Percentiles rank a stretch among this genome's conserved stretches.
phyloP scores from a whole-genome alignment of 2,113 vertebrate genomes.

The Anarrhichthys ocellatus region DNA sequence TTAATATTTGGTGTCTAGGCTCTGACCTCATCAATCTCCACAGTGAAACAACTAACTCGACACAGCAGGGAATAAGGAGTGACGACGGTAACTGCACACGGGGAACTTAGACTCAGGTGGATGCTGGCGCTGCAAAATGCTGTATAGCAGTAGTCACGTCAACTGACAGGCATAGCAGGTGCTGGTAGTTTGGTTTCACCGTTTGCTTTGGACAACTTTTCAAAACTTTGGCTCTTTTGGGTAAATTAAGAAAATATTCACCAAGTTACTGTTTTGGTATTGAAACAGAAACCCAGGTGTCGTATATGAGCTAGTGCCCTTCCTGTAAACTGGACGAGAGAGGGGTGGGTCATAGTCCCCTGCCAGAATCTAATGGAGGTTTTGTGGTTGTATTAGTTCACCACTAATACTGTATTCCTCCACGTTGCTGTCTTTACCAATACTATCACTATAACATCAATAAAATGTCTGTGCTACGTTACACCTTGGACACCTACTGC shows the following conservation, averaged over 20 bases:
- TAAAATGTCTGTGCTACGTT: neutral
- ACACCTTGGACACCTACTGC: constrained; percentile 8
- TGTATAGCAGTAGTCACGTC: neutral
- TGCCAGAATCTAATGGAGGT: neutral
- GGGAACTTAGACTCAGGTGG: neutral
- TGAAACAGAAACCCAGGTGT: neutral
- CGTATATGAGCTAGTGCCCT: neutral
- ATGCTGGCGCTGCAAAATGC: neutral
- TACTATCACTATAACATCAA: neutral
- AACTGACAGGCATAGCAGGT: neutral
- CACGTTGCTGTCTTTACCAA: neutral
- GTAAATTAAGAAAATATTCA: neutral
- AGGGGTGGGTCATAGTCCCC: no score
- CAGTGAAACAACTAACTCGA: constrained; percentile 10
- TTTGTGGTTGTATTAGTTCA: neutral
- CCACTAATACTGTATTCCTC: neutral
- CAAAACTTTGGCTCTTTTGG: neutral
- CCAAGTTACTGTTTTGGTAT: neutral
- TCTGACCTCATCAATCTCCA: neutral
- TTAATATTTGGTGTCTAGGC: neutral
- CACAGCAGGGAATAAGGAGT: neutral
- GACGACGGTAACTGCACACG: no score
- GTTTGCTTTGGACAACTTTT: neutral
- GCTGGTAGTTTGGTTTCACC: neutral
- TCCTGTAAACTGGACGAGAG: neutral